A percentile compares a stretch with the other conserved stretches of the same genome.
Evolutionary conservation across 2,113 vertebrate genomes (phyloP).

Genomic region (Rhinoderma darwinii): DNA sequence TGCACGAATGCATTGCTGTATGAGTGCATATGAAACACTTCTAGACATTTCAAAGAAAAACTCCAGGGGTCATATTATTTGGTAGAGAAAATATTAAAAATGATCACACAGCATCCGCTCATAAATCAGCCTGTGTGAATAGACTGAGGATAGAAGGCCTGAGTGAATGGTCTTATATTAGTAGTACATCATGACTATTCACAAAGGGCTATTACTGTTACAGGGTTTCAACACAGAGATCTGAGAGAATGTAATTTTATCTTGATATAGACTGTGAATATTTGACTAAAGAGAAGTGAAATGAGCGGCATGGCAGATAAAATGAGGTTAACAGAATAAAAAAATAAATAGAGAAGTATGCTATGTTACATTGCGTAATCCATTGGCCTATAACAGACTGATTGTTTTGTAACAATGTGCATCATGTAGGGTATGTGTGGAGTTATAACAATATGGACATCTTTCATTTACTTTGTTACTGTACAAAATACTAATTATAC

Average conservation of each 20-base stretch:
- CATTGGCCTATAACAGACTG: background rate
- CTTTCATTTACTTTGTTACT: too few species aligned
- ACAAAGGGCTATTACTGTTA: constrained; percentile 41
- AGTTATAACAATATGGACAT: background rate
- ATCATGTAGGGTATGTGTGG: background rate
- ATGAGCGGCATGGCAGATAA: constrained; percentile 1
- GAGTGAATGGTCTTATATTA: constrained; percentile 1
- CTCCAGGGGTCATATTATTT: constrained; percentile 26
- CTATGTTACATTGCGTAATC: background rate
- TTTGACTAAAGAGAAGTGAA: constrained; percentile 25
- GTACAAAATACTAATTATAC: too few species aligned
- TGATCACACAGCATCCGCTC: constrained; percentile 14
- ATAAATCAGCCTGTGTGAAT: constrained; percentile 31
- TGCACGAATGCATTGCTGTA: background rate
- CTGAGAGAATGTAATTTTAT: constrained; percentile 28
- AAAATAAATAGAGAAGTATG: background rate
- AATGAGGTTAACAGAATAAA: background rate
- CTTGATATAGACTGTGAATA: constrained; percentile 23
- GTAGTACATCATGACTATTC: constrained; percentile 48
- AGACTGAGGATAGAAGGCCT: background rate
- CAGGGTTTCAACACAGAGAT: constrained; percentile 17
- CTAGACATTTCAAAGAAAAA: background rate
- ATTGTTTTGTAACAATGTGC: background rate
- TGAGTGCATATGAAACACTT: constrained; percentile 2
- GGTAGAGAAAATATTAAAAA: constrained; percentile 35